A percentile compares a stretch with the other conserved stretches of the same genome.
Evolutionary conservation across 2,797 vertebrate species (phyloP).

Genomic region (Lacerta agilis): DNA sequence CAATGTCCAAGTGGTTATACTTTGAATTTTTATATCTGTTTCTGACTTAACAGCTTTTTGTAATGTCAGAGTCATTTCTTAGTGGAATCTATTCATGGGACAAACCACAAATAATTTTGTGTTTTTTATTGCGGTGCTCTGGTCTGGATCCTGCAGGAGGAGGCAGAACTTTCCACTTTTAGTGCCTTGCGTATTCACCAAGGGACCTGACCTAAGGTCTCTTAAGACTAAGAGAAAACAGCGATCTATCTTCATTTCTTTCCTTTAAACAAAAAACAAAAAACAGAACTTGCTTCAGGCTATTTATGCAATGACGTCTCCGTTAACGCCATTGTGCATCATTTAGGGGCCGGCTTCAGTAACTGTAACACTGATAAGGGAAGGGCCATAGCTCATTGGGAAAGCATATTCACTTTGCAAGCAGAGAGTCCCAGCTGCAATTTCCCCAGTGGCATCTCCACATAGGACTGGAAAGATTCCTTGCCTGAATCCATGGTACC

Average conservation of each 20-base stretch:
- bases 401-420: no score
- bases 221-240: slow-evolving; percentile 43
- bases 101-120: slow-evolving; percentile 3
- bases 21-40: neutral
- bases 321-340: neutral
- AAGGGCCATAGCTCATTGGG: no score
- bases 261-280: slow-evolving; percentile 13
- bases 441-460: no score
- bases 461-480: no score
- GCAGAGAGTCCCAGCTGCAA: no score
- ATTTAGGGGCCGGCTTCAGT: neutral
- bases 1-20: slow-evolving; percentile 51
- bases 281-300: neutral
- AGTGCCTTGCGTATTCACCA: neutral
- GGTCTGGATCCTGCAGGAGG: slow-evolving; percentile 46
- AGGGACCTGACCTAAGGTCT: slow-evolving; percentile 28
- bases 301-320: neutral
- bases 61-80: slow-evolving; percentile 32
- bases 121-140: slow-evolving; percentile 29
- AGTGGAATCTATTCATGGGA: slow-evolving; percentile 14
- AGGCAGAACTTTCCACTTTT: slow-evolving; percentile 39
- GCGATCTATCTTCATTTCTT: slow-evolving; percentile 10
- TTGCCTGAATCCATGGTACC: no score
- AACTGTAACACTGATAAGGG: neutral
- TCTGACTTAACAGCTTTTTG: slow-evolving; percentile 22